Base-by-base conservation (phyloP, 1,140 invertebrate genomes). In the Drosophila lacertosa region DNA sequence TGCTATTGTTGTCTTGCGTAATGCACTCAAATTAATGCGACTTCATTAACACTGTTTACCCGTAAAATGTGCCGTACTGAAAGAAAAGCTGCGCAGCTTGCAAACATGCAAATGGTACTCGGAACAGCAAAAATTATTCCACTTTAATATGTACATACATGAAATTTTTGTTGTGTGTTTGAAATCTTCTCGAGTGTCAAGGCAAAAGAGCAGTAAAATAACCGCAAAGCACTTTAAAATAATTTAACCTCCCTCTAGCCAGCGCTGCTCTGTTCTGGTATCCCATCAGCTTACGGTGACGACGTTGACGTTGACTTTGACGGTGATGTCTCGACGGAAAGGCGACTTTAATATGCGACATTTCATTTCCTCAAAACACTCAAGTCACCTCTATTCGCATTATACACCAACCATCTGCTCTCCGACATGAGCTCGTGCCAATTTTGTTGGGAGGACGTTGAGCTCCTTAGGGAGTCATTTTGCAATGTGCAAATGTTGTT, bases 11-110 rank as follows among this genome's bases (percentile, higher is more conserved):
- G 77, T 77, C 59, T 60, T 78, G 68, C 42, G 57, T 80, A 83
- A 83, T 77, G 82, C 82, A 81, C 82, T 81, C 64, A 84, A 88
- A 84, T 88, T 88, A 84, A 84, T 84, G 81, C 82, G 81, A 84
- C 81, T 84, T 84, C 82, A 88, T 84, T 84, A 88, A 88, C 81
- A 88, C 74, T 84, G 82, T 84, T 84, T 84, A 88, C 82, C 60
- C 73, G 77, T 74, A 77, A 86, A 66, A 86, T 74, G 77, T 72
- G 71, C 45, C 65, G 60, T 63, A 57, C 60, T 57, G 64, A 63
- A 62, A 55, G 54, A 24, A 53, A 70, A 54, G 39, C 57, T 47
- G 29, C 35, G 26, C 37, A 13, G 53, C 35, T 35, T 51, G 45
- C 45, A 60, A 63, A 60, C 42, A 79, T 70, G 76, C 70, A 81